These are phyloP conservation scores for Lithophane semibrunnea DNA, from an alignment of 2,888 invertebrate genomes.

Conservation along the genomic window DNA sequence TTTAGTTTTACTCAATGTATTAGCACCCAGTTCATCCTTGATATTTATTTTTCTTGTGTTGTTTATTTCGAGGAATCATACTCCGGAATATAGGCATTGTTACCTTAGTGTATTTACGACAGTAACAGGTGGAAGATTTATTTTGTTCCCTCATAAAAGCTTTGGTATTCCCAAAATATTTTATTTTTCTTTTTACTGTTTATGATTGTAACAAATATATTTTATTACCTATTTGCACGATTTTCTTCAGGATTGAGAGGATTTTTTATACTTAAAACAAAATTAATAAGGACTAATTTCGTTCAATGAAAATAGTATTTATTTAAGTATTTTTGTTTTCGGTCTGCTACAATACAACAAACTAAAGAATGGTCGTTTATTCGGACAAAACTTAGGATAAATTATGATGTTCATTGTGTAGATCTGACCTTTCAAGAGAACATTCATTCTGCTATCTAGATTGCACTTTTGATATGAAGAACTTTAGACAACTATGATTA, in stretches of 20 bases:
- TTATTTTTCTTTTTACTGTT: slow-evolving; percentile 21
- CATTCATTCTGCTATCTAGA: slow-evolving; percentile 43
- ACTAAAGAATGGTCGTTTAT: slow-evolving; percentile 5
- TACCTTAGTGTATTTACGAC: slow-evolving; percentile 32
- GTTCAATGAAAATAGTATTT: background rate
- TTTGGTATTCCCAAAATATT: slow-evolving; percentile 7
- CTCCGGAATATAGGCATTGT: background rate
- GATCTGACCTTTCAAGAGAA: slow-evolving; percentile 39
- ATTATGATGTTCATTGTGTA: slow-evolving; percentile 17
- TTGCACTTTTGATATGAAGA: slow-evolving; percentile 32
- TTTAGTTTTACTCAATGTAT: background rate
- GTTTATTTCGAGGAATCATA: background rate
- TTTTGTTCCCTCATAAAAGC: slow-evolving; percentile 24
- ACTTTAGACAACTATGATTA: slow-evolving; percentile 28
- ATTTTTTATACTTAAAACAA: no score
- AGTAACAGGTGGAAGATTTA: slow-evolving; percentile 36
- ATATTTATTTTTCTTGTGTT: background rate
- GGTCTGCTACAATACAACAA: slow-evolving; percentile 15
- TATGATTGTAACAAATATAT: slow-evolving; percentile 19
- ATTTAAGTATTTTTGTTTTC: slow-evolving; percentile 12
- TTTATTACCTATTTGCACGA: background rate
- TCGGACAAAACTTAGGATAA: slow-evolving; percentile 17
- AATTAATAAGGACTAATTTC: background rate
- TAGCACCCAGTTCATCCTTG: background rate
- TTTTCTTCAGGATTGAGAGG: background rate